phyloP scores from a whole-genome alignment of 2,888 invertebrate genomes.

The Alentia gelatinosa region DNA sequence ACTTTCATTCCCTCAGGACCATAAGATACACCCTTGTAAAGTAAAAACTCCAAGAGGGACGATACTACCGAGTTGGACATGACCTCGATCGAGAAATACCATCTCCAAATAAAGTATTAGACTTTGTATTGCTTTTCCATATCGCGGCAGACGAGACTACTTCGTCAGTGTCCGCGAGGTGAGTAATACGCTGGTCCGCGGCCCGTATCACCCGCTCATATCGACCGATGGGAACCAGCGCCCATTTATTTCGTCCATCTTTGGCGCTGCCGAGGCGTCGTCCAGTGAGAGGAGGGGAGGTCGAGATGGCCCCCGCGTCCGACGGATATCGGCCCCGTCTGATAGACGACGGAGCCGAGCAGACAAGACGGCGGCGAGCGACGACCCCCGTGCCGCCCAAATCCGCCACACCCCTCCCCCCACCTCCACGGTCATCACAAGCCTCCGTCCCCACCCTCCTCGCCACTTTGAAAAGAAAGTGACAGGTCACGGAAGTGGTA shows the following conservation, averaged over 20 bases:
- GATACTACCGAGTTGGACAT: neutral
- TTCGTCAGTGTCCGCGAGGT: neutral
- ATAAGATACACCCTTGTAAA: too few relatives aligned
- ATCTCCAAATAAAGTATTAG: slow-evolving; percentile 34
- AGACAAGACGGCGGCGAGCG: slow-evolving; percentile 14
- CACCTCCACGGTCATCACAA: too few relatives aligned
- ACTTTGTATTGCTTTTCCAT: slow-evolving; percentile 37
- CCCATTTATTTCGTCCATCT: neutral
- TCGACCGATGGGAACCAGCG: neutral
- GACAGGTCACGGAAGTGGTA: slow-evolving; percentile 6
- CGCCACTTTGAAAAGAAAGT: neutral
- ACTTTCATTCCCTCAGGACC: too few relatives aligned
- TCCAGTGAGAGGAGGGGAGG: too few relatives aligned
- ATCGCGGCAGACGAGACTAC: neutral
- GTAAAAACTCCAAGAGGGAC: too few relatives aligned
- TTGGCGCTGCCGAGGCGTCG: too few relatives aligned
- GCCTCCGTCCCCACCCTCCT: too few relatives aligned
- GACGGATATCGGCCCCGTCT: neutral
- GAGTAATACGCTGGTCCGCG: slow-evolving; percentile 9
- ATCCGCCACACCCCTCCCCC: too few relatives aligned
- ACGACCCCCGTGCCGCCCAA: neutral
- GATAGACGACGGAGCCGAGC: neutral
- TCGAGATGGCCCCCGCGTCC: too few relatives aligned
- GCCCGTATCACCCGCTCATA: neutral
- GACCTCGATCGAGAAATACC: neutral